These are phyloP conservation scores for Delia radicum DNA, from an alignment of 1,140 invertebrate species.

Conservation along the genomic window DNA sequence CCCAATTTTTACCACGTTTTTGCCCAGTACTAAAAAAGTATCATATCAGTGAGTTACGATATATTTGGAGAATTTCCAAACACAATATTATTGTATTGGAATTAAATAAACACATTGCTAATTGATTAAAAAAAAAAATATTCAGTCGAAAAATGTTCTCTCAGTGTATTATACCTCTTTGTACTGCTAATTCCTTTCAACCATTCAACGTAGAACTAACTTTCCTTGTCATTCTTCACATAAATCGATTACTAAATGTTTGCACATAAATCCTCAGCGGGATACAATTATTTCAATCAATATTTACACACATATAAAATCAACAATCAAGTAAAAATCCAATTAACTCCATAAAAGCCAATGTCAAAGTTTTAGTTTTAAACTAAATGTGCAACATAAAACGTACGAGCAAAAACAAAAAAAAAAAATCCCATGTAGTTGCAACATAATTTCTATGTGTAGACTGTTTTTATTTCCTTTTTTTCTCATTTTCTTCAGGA, in stretches of 20 bases:
- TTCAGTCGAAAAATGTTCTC: too few relatives aligned
- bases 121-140: too few relatives aligned
- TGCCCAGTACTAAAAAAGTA: too few relatives aligned
- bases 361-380: constrained; percentile 2
- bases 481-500: background rate
- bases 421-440: background rate
- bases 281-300: constrained; percentile 11
- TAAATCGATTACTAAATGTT: constrained; percentile 17
- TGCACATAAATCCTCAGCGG: constrained; percentile 14
- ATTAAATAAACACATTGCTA: too few relatives aligned
- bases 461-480: background rate
- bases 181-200: too few relatives aligned
- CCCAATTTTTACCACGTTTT: too few relatives aligned
- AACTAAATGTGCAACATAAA: background rate
- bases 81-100: too few relatives aligned
- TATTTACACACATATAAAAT: background rate
- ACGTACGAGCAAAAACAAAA: too few relatives aligned
- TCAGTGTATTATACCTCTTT: too few relatives aligned
- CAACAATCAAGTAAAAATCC: background rate
- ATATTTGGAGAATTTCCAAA: too few relatives aligned
- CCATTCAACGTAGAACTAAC: background rate
- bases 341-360: constrained; percentile 4
- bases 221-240: background rate
- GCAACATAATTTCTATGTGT: background rate
- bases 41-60: too few relatives aligned